phyloP scores from a whole-genome alignment of 1,140 invertebrate genomes.

The Ceratina japonica region DNA sequence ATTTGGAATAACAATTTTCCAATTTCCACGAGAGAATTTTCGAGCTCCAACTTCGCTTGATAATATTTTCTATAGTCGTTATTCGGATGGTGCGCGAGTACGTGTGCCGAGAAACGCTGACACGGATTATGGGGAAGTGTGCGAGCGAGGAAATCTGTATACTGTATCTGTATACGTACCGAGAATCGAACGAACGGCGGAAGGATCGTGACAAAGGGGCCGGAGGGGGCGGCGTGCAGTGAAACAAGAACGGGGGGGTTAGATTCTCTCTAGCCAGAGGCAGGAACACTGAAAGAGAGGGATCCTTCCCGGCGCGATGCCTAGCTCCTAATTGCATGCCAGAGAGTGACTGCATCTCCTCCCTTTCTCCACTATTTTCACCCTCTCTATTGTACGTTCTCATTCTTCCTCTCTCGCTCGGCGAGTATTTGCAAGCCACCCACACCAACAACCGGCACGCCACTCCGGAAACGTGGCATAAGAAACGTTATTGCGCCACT shows the following conservation, averaged over 20 bases:
- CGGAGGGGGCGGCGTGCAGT: not conserved
- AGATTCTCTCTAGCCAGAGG: not conserved
- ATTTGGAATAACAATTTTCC: not conserved
- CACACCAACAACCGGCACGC: constrained; percentile 43
- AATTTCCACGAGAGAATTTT: constrained; percentile 14
- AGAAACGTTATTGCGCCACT: constrained; percentile 64
- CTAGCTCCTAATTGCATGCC: constrained; percentile 62
- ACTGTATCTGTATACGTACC: not conserved
- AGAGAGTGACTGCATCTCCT: constrained; percentile 59
- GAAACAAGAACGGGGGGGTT: not conserved
- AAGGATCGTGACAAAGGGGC: not conserved
- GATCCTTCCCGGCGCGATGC: constrained; percentile 47
- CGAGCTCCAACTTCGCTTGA: not conserved
- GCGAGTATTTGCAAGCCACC: constrained; percentile 54
- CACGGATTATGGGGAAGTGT: constrained; percentile 34
- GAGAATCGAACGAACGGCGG: constrained; percentile 24
- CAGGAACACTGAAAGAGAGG: constrained; percentile 34
- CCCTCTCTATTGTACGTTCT: constrained; percentile 25
- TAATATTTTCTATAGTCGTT: constrained; percentile 37
- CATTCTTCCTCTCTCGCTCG: constrained; percentile 26
- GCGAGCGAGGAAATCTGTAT: constrained; percentile 18
- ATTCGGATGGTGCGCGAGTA: not conserved
- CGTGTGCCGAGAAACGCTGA: constrained; percentile 13
- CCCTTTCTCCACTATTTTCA: constrained; percentile 14
- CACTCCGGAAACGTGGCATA: constrained; percentile 60